A percentile compares a stretch with the other conserved stretches of the same genome.
These are phyloP conservation scores for Cephalopholis sonnerati DNA, from an alignment of 2,113 vertebrate genomes.

Conservation along the genomic window DNA sequence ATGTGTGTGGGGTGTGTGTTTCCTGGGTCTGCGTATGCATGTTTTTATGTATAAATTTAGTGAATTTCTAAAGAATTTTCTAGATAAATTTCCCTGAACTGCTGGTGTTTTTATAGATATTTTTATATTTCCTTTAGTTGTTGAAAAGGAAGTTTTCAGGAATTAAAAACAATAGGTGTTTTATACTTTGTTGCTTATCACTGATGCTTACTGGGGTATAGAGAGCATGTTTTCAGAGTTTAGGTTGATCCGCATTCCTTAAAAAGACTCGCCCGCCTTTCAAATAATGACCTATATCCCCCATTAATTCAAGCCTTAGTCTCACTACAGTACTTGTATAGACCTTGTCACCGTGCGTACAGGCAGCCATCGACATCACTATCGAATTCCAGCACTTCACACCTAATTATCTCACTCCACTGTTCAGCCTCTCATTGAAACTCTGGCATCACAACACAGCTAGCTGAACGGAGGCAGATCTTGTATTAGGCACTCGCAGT, in stretches of 20 bases:
- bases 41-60: background rate
- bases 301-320: conserved; percentile 28
- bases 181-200: background rate
- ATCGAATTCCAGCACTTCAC: conserved; percentile 56
- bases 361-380: conserved; percentile 37
- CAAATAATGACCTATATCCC: conserved; percentile 17
- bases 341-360: background rate
- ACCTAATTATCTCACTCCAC: conserved; percentile 64
- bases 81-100: background rate
- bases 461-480: conserved; percentile 47
- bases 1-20: conserved; percentile 2
- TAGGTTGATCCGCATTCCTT: background rate
- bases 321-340: conserved; percentile 9
- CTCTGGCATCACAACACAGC: conserved; percentile 48
- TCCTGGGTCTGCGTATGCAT: background rate
- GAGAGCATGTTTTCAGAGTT: background rate
- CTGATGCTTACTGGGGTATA: background rate
- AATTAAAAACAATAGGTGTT: background rate
- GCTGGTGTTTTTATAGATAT: background rate
- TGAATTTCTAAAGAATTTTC: background rate
- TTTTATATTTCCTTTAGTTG: background rate
- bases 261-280: conserved; percentile 27
- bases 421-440: conserved; percentile 61
- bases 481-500: conserved; percentile 47
- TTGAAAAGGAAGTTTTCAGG: background rate